phyloP scores from a whole-genome alignment of 2,113 vertebrate genomes.

The Pelmatolapia mariae region DNA sequence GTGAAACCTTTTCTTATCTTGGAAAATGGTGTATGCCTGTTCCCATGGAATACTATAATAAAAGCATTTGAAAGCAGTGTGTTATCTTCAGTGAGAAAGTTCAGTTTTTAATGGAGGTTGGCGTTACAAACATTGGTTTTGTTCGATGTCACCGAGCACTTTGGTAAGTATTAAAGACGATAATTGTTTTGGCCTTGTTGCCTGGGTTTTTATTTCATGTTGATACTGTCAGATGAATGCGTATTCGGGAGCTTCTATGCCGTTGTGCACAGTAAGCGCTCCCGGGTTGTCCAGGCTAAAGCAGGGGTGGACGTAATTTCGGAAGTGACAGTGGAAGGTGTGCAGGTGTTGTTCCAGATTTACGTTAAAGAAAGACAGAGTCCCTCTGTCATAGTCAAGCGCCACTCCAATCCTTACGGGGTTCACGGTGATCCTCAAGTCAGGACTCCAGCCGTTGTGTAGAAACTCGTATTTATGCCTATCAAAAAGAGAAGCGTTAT shows the following conservation, averaged over 20 bases:
- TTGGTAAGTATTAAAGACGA: neutral
- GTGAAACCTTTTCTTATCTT: slow-evolving; percentile 65
- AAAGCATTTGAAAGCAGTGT: slow-evolving; percentile 30
- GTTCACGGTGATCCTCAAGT: slow-evolving; percentile 69
- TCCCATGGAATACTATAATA: slow-evolving; percentile 79
- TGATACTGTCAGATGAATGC: slow-evolving; percentile 4
- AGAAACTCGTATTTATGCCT: slow-evolving; percentile 91
- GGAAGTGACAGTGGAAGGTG: slow-evolving; percentile 77
- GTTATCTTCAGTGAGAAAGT: neutral
- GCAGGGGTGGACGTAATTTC: slow-evolving; percentile 82
- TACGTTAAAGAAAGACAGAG: slow-evolving; percentile 85
- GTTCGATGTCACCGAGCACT: neutral
- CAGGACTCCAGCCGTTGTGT: slow-evolving; percentile 76
- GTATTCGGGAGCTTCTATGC: slow-evolving; percentile 67
- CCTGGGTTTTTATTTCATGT: neutral
- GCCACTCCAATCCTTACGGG: slow-evolving; percentile 74
- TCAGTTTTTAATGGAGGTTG: neutral
- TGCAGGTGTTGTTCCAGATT: slow-evolving; percentile 84
- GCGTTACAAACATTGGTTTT: neutral
- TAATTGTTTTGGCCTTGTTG: neutral
- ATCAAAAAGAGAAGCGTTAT: neutral
- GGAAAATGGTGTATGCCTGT: slow-evolving; percentile 72
- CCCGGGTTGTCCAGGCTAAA: slow-evolving; percentile 88
- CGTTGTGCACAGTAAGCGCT: slow-evolving; percentile 73
- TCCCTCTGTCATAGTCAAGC: slow-evolving; percentile 80